Conservation (phyloP, 1,140 invertebrate genomes). For the Cydia fagiglandana region DNA sequence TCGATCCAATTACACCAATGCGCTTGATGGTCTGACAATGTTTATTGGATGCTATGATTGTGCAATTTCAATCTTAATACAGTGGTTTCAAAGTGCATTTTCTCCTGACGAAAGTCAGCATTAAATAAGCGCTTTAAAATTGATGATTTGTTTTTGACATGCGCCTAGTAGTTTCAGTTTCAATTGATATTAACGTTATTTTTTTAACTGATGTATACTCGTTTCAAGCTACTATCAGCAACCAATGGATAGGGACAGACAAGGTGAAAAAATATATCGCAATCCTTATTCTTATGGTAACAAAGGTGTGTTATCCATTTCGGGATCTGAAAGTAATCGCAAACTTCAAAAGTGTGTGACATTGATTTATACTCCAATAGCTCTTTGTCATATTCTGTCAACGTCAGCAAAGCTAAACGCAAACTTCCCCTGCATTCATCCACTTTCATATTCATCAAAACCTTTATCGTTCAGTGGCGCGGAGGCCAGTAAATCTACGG, state of each 20-base stretch:
- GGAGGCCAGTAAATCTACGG: background rate
- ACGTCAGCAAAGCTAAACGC: background rate
- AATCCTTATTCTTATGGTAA: too few relatives aligned
- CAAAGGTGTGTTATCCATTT: too few relatives aligned
- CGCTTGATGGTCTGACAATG: slow-evolving; percentile 2
- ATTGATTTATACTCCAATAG: background rate
- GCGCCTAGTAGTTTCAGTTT: background rate
- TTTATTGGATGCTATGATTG: slow-evolving; percentile 8
- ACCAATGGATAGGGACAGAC: too few relatives aligned
- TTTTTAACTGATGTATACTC: background rate
- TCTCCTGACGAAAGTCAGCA: background rate
- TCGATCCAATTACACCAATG: slow-evolving; percentile 51
- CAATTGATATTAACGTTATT: background rate
- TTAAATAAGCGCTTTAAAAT: background rate
- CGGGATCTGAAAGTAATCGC: too few relatives aligned
- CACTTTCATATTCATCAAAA: background rate
- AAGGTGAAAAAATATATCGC: too few relatives aligned
- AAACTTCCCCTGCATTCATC: background rate
- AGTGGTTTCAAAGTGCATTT: background rate
- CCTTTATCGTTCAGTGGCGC: background rate
- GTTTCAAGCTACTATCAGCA: too few relatives aligned
- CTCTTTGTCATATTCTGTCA: background rate
- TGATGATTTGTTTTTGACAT: slow-evolving; percentile 6
- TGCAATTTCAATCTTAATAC: background rate
- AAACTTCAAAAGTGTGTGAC: background rate